Evolutionary conservation across 2,797 vertebrate species (phyloP), one percentile per base, ranked within the genome.

Genomic region (Morus bassanus): DNA sequence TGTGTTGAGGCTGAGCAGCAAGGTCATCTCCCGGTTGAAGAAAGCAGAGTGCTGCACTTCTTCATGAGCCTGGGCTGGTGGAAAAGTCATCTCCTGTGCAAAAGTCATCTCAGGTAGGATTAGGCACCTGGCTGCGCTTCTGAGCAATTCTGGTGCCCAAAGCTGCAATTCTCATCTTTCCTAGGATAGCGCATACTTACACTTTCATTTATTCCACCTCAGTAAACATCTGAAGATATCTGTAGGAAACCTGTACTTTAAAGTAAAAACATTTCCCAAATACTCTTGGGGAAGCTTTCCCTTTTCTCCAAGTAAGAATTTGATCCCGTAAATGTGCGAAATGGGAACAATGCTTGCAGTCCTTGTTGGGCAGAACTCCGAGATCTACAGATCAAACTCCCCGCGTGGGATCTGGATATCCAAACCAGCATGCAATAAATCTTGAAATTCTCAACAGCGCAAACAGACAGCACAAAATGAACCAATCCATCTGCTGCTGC

Each of bases 161-260:
- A 75, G 57, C 81, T 82, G 89, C 31, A 53, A 59, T 56, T 61
- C 74, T 57, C 35, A 8, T 60, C 74, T 35, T 53, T 31, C 57
- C 76, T 16, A 31, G 51, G 33, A 75, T 83, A 48, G 73, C 2
- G 0, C 65, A n/a, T 53, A 21, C 80, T 59, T 35, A 64, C 46
- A 21, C 79, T 75, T 65, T 64, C 86, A 45, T 93, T 91, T 94
- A 85, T 92, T 96, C 78, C 87, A 74, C 92, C 80, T 87, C 95
- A 93, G 65, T 79, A 93, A 95, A 82, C 74, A 69, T 81, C 73
- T 73, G 74, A 94, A 72, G 83, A 39, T 33, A 87, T 89, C 81
- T 4, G 1, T 54, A 93, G 74, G 86, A 97, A 96, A 81, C 80
- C 68, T 81, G 85, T 73, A 81, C 77, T 94, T 95, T 67, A 73